Evolutionary conservation across 2,888 invertebrate genomes (phyloP), one percentile per base, ranked within the genome.

Genomic region (Mesochorus sp.): DNA sequence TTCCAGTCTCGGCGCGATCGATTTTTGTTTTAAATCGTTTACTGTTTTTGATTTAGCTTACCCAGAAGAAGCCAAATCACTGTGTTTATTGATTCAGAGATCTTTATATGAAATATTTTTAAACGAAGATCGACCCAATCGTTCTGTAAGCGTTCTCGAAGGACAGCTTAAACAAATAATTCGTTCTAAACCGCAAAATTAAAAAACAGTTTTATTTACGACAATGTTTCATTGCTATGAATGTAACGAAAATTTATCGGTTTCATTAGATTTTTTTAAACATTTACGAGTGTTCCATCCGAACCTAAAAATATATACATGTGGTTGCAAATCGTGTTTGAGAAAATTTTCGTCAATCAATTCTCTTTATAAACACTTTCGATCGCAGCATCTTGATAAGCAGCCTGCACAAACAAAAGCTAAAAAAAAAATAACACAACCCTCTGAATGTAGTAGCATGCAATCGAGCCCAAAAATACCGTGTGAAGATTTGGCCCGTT

Each of bases 81-180:
- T 75, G 3, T 77, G 77, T 71, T 26, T 55, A 8, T 77, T 80
- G 57, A 26, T 80, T 0, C 75, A 80, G 55, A 75, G 64, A 42
- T 64, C 34, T 8, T 12, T 80, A 1, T 80, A 57, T 19, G 61
- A 71, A 17, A 81, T 79, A 10, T n/a, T 66, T 55, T 55, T 61
- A 24, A 31, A 61, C 1, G 34, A 37, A 8, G 79, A 79, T 37
- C 26, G 47, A 3, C 64, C 53, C n/a, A 80, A 76, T 47, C 39
- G 76, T 10, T 66, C 67, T 1, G 19, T 64, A 5, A 67, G 49
- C n/a, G 42, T 37, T 39, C 57, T 80, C 17, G 62, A 62, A 10
- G 67, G 75, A 3, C 67, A 79, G 57, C 28, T 73, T n/a, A 53
- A 10, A n/a, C 34, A 66, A 24, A 49, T 26, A 42, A 14, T 39